Conservation (phyloP, 37 sponge, comb jelly and placozoan species). For the Mnemiopsis leidyi region DNA sequence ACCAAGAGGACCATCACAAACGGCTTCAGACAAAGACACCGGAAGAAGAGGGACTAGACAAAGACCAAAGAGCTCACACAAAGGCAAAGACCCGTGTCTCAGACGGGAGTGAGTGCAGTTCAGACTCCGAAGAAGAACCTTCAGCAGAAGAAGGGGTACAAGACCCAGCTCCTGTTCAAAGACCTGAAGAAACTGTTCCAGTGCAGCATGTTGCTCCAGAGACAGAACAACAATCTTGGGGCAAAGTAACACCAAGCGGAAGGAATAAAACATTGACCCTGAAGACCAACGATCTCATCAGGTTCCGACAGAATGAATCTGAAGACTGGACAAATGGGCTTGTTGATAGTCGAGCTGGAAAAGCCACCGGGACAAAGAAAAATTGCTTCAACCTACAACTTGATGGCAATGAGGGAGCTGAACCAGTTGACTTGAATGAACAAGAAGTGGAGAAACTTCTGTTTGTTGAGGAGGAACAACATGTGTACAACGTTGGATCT, state of each 20-base stretch:
- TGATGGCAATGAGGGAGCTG: neutral
- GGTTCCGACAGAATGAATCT: neutral
- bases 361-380: neutral
- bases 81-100: no score
- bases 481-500: no score
- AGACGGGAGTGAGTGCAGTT: no score
- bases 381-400: neutral
- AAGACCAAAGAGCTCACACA: no score
- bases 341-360: neutral
- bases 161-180: no score
- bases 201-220: no score
- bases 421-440: neutral
- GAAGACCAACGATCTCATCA: neutral
- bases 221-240: neutral
- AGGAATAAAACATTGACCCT: neutral
- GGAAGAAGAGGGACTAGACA: no score
- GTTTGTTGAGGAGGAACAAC: neutral
- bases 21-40: no score
- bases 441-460: neutral
- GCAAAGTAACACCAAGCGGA: neutral
- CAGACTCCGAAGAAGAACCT: neutral
- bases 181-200: no score
- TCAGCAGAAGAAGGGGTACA: neutral
- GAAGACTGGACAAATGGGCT: neutral
- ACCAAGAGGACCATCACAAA: no score